Base-by-base conservation (phyloP, 1,140 invertebrate species). In the Nephotettix cincticeps region DNA sequence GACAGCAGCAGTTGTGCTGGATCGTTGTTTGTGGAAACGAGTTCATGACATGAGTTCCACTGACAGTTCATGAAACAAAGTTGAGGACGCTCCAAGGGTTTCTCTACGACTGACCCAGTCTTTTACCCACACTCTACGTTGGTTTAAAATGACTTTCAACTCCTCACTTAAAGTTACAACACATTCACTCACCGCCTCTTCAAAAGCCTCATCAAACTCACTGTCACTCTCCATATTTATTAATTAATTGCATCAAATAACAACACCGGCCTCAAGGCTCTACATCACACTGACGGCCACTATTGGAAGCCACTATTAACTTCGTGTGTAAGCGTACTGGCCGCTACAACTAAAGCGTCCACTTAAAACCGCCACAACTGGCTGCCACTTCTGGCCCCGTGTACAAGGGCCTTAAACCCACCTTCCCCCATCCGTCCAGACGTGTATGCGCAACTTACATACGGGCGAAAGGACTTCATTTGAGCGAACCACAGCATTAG, bases 1-100 rank as follows among this genome's bases (percentile, higher is more conserved):
- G 47, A 28, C 65, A 56, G 82, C 47, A 51, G 19, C 47, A 51
- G 47, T 51, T n/a, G 19, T 51, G 6, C 47, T 51, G 3, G 19
- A 51, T 23, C 19, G 47, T 51, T 6, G 3, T n/a, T 23, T 23
- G 21, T 51, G 19, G n/a, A n/a, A n/a, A n/a, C n/a, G n/a, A n/a
- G n/a, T n/a, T n/a, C 19, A 6, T 51, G 19, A 51, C 6, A n/a
- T 6, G 47, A 11, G 6, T 51, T 51, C 47, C 47, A 51, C 21
- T 51, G 47, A 51, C 17, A 19, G 47, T 51, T 51, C 47, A n/a
- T 51, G 21, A 51, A 51, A 51, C 47, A 51, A 51, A 4, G 47
- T 51, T 51, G 47, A 51, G 6, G 47, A 51, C 4, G 47, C 47
- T 51, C 47, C 47, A 51, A 51, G 47, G 47, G 47, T 51, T 51